Percentiles rank a stretch among this genome's conserved stretches.
Conservation (phyloP, 2,797 vertebrate species). For the Hydrocynus forskahlii region DNA sequence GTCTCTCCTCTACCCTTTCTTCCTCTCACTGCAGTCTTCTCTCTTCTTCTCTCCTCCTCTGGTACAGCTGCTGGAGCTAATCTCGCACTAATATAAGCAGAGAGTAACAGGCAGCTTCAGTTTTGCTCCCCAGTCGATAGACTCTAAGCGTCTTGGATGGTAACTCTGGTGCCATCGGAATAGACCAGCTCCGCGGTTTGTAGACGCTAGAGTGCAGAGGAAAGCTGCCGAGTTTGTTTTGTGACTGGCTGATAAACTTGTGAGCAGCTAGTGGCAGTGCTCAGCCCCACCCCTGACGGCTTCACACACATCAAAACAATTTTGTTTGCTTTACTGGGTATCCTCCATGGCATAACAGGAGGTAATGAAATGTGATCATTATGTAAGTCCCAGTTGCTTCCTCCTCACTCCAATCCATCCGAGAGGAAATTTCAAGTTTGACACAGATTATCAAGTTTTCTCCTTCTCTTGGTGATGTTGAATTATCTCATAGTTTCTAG, state of each 20-base stretch:
- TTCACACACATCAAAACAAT: slow-evolving; percentile 69
- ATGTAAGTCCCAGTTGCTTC: slow-evolving; percentile 73
- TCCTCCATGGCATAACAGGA: slow-evolving; percentile 71
- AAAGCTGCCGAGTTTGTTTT: slow-evolving; percentile 62
- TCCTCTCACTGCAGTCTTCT: too few species aligned
- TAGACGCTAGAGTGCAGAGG: background rate
- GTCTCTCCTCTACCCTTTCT: slow-evolving; percentile 47
- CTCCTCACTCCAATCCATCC: slow-evolving; percentile 62
- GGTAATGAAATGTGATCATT: slow-evolving; percentile 74
- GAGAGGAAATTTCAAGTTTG: slow-evolving; percentile 67
- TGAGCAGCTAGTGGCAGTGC: background rate
- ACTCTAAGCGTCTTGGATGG: slow-evolving; percentile 23
- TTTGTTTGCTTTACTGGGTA: slow-evolving; percentile 73
- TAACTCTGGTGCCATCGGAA: slow-evolving; percentile 3
- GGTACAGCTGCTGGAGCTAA: slow-evolving; percentile 47
- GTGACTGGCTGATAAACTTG: slow-evolving; percentile 60
- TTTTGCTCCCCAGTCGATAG: slow-evolving; percentile 60
- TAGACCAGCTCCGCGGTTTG: background rate
- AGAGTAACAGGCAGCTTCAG: slow-evolving; percentile 68
- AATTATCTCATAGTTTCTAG: slow-evolving; percentile 17
- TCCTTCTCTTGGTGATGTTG: slow-evolving; percentile 41
- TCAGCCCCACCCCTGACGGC: slow-evolving; percentile 48
- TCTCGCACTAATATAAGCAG: slow-evolving; percentile 69
- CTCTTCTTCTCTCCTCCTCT: background rate
- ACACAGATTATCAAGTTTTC: slow-evolving; percentile 67